Conservation (phyloP, 2,113 vertebrate species). For the Saguinus midas region DNA sequence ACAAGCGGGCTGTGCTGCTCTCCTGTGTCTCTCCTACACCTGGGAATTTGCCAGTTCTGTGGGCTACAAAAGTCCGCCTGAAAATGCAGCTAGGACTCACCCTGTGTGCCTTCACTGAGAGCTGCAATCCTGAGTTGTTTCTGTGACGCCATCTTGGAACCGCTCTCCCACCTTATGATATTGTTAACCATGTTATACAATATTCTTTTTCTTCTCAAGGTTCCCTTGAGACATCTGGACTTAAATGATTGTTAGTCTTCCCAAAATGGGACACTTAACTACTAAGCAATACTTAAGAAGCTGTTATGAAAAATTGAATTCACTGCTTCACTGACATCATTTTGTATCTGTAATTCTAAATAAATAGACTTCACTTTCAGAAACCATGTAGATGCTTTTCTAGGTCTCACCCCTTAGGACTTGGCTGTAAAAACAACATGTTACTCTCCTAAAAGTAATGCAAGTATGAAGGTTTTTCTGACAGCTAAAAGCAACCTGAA, state of each 20-base stretch:
- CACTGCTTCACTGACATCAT: neutral
- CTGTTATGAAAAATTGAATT: neutral
- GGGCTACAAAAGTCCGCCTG: no score
- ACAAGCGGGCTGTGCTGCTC: no score
- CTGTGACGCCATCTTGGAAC: no score
- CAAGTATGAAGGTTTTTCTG: neutral
- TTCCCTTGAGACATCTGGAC: neutral
- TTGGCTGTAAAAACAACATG: neutral
- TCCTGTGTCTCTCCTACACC: no score
- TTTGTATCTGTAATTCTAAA: neutral
- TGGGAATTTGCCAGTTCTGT: no score
- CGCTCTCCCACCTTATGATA: neutral
- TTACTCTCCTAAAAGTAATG: neutral
- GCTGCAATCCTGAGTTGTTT: no score
- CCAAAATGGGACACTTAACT: neutral
- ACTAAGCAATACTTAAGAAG: neutral
- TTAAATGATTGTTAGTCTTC: neutral
- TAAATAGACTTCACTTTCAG: neutral
- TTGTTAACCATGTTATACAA: neutral
- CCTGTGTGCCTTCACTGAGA: no score
- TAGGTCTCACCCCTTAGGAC: neutral
- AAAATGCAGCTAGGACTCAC: no score
- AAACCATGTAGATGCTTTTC: neutral
- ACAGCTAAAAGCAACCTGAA: neutral
- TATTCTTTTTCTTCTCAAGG: neutral